Evolutionary conservation across 1,140 invertebrate species (phyloP), one percentile per base, ranked within the genome.

Genomic region (Galendromus occidentalis): DNA sequence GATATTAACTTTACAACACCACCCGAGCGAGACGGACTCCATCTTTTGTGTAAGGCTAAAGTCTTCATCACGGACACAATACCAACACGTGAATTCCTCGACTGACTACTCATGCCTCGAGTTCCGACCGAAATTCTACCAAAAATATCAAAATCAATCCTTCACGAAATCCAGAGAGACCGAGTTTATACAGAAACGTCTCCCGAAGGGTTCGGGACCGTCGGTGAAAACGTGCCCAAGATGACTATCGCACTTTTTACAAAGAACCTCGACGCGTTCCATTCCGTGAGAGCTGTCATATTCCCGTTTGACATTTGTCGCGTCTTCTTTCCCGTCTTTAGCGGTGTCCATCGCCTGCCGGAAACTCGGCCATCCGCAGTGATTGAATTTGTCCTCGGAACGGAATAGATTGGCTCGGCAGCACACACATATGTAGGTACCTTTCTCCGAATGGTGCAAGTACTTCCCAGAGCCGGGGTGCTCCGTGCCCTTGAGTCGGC

Each of bases 171-270:
- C 66, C 30, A 69, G 42, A 12, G 69, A 44, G 1, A 65, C 51
- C 0, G 68, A 69, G 42, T 75, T 75, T 44, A 75, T 77, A 69
- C 79, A 80, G 72, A 77, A 80, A 7, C 79, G 71, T 25, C 78
- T 69, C 17, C 75, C 73, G 2, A 73, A 75, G 7, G 76, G 75
- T 67, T 76, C 74, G n/a, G 79, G 79, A 65, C 79, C 79, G 70
- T 80, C 80, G 64, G 80, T 77, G 72, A 80, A 80, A 17, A 80
- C 77, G 70, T 80, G 79, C 2, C 79, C 79, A 1, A 80, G 72
- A 71, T 80, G 79, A 25, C 79, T 73, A 45, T 72, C 71, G 69
- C 79, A 80, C 65, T 76, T 47, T 17, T 66, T 73, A 71, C 81
- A 82, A 25, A 74, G 71, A 18, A 80, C 78, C 73, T 82, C 81